Evolutionary conservation across 2,888 invertebrate genomes (phyloP).

Genomic region (Alviniconcha strummeri): DNA sequence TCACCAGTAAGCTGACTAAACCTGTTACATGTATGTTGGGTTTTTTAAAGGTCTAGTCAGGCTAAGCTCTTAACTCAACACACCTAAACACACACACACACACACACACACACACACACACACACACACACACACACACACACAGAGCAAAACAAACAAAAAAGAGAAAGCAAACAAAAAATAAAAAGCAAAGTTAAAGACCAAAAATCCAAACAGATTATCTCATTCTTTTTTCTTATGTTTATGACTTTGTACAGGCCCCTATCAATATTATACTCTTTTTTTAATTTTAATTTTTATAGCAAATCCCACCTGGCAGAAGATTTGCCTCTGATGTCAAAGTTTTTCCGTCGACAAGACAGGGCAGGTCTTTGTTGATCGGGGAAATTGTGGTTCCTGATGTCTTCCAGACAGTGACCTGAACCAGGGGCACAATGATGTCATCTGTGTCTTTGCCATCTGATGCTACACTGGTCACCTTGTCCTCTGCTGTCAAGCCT

Average conservation of each 20-base stretch:
- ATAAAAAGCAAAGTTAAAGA: no score
- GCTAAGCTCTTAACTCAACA: no score
- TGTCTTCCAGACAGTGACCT: slow-evolving; percentile 48
- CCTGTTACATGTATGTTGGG: no score
- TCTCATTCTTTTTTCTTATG: no score
- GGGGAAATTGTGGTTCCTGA: slow-evolving; percentile 56
- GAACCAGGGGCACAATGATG: slow-evolving; percentile 52
- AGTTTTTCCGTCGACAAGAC: slow-evolving; percentile 48
- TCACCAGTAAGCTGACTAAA: no score
- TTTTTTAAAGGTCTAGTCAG: no score
- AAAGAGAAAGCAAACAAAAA: no score
- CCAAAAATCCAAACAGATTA: no score
- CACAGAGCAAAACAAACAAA: neutral
- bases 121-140: neutral
- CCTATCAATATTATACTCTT: no score
- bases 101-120: neutral
- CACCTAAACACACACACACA: neutral
- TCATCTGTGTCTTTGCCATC: slow-evolving; percentile 28
- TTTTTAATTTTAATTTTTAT: no score
- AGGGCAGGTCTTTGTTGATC: slow-evolving; percentile 54
- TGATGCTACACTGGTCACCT: slow-evolving; percentile 28
- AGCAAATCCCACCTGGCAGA: slow-evolving; percentile 47
- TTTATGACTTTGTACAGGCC: no score
- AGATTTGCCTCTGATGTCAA: slow-evolving; percentile 55
- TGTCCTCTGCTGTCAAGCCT: slow-evolving; percentile 50